Base-by-base conservation (phyloP, 2,888 invertebrate species). In the Brenthis hecate region DNA sequence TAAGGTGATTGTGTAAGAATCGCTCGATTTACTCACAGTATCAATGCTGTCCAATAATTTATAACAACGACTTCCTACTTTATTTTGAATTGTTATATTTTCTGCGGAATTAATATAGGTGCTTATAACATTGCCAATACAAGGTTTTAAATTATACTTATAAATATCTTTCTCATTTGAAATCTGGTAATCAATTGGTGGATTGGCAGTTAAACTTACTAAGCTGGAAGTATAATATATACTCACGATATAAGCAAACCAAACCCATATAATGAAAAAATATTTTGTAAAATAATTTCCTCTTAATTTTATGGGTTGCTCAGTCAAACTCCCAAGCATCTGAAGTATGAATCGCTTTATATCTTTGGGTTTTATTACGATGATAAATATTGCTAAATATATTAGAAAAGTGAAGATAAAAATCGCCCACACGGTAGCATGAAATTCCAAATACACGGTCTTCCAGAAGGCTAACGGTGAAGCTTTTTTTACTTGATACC, bases 161-260 rank as follows among this genome's bases (percentile, higher is more conserved):
- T 6, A 1, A 3, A 88, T 67, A 61, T 80, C 78, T 8, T 76
- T 70, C 13, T 77, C 69, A 1, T 75, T 76, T 0, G 79, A 75
- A 50, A 87, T 77, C 73, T 89, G 88, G 66, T 85, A 81, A 16
- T 78, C 76, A 6, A 69, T 67, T 1, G 69, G 68, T 0, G 83
- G 84, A 43, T 84, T 68, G 1, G 82, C 80, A 2, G 78, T 80
- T 0, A 85, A 62, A 71, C 85, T 83, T 8, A 82, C 77, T 6
- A 87, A 72, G 55, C 76, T 81, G 0, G 86, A 80, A 28, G 80
- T 79, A 62, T 87, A 88, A 66, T 76, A 80, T 0, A 77, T 65
- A 60, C 80, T 82, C 2, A 86, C 75, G 0, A 87, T 68, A 66
- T 78, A 84, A 1, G 84, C 78, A 63, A 84, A 88, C 76, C 80